Base-by-base conservation (phyloP, 1,140 invertebrate species). In the Zaprionus capensis region DNA sequence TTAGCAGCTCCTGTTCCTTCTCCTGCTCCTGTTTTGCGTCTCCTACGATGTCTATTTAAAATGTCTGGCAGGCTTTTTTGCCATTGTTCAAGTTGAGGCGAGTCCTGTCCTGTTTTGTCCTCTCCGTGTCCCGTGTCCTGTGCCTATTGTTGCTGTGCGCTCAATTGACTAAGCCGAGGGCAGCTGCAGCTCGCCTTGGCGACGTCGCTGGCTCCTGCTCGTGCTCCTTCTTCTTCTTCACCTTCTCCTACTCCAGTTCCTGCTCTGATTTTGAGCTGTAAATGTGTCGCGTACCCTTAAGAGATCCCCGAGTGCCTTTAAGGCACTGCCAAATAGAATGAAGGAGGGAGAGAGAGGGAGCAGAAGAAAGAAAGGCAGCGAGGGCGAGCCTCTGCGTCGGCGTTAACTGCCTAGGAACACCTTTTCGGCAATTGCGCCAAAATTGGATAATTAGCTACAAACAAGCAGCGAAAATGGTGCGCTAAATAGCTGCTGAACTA, bases 251-350 rank as follows among this genome's bases (percentile, higher is more conserved):
- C 56, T 59, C 36, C 20, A 26, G 6, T 34, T 38, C 1, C 55
- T 72, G 78, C 73, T 81, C 79, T 78, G 80, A 82, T 80, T 83
- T 75, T n/a, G 63, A 71, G 68, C 65, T 78, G 78, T 72, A 57
- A 68, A 71, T 82, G 75, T 82, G 81, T 82, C 81, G 64, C 81
- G 79, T 68, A 83, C n/a, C n/a, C 41, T 46, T 9, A 76, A 81
- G 26, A 46, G 53, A 34, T 58, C 20, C 64, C 56, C 17, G 20
- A 68, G 65, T 46, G 56, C 62, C 17, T 31, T 5, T 0, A 20
- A 51, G 46, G 20, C 46, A 17, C 4, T 22, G 46, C 20, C 7
- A 12, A 20, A 5, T 2, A 5, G 4, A 2, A 20, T 0, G 46
- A 22, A 5, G 0, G 20, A 5, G 46, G 1, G 4, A 24, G 46